Conservation (phyloP, 2,797 vertebrate genomes). For the Melanotaenia maccullochi region DNA sequence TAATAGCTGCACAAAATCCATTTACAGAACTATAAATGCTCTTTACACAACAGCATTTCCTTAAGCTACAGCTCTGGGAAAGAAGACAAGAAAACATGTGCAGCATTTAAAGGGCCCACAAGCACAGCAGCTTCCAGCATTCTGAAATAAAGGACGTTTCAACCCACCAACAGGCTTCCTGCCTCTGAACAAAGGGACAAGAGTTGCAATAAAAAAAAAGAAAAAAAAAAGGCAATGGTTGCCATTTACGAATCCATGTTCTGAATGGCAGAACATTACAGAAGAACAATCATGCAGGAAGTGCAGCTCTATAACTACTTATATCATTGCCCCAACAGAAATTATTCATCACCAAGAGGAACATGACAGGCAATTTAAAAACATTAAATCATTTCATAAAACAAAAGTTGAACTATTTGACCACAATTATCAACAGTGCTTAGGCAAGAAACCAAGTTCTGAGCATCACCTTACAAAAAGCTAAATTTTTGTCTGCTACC, state of each 20-base stretch:
- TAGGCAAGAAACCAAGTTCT: too few relatives aligned
- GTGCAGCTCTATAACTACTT: too few relatives aligned
- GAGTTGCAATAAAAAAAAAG: too few relatives aligned
- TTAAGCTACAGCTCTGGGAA: neutral
- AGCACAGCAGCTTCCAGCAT: neutral
- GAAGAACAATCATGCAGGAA: too few relatives aligned
- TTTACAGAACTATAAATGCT: neutral
- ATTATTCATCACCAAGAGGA: neutral
- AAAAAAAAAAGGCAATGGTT: neutral
- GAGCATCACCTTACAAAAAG: too few relatives aligned
- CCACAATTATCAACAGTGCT: too few relatives aligned
- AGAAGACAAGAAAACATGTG: neutral
- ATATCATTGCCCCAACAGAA: too few relatives aligned
- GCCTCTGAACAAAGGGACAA: too few relatives aligned
- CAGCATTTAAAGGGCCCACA: neutral
- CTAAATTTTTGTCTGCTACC: too few relatives aligned
- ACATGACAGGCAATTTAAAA: neutral
- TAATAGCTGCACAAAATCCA: neutral
- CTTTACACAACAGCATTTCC: neutral
- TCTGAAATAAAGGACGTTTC: neutral
- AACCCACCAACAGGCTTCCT: too few relatives aligned
- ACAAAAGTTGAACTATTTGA: neutral
- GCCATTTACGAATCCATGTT: neutral
- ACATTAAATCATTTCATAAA: neutral
- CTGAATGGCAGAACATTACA: neutral